Conservation (phyloP, 2,113 vertebrate species). For the Colaptes auratus region DNA sequence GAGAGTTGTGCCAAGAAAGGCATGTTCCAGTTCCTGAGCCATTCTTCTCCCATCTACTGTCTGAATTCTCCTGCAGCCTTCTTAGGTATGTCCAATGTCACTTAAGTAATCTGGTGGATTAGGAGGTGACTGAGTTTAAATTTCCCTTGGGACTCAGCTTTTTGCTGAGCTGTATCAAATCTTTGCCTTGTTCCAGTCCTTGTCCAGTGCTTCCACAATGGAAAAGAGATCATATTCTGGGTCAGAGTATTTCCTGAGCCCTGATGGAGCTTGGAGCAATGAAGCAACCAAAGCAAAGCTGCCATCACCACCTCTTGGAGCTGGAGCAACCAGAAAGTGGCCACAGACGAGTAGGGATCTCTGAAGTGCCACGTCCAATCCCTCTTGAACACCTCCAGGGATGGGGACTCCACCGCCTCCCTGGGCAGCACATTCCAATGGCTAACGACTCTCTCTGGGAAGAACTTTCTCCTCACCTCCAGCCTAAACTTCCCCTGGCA, state of each 20-base stretch:
- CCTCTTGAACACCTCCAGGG: too few species aligned
- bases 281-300: not conserved
- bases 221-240: not conserved
- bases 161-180: not conserved
- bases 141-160: not conserved
- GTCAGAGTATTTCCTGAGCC: not conserved
- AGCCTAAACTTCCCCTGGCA: too few species aligned
- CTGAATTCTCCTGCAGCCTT: not conserved
- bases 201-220: rapidly evolving
- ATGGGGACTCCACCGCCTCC: too few species aligned
- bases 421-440: too few species aligned
- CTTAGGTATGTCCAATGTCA: not conserved
- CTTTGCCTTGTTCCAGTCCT: not conserved
- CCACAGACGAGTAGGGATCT: rapidly evolving
- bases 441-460: too few species aligned
- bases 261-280: not conserved
- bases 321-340: not conserved
- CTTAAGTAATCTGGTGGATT: not conserved
- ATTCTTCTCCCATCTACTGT: not conserved
- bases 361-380: not conserved
- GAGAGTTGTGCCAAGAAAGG: not conserved
- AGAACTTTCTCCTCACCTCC: too few species aligned
- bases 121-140: not conserved
- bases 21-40: not conserved
- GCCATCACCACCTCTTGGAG: not conserved